phyloP scores from a whole-genome alignment of 2,888 invertebrate species.

The Embidobia sp. region DNA sequence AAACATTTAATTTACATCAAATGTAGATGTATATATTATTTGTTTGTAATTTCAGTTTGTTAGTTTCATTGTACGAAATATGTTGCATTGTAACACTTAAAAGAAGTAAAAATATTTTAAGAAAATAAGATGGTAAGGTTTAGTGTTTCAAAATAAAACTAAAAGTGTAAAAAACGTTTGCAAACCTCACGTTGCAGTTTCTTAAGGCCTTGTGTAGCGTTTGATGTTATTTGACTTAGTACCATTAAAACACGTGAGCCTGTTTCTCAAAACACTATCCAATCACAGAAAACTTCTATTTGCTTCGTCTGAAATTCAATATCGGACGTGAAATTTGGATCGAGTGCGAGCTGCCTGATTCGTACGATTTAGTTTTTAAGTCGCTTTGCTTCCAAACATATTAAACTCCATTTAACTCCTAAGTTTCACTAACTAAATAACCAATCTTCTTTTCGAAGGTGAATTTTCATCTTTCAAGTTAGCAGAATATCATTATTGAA shows the following conservation, averaged over 20 bases:
- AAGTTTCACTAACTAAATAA: conserved; percentile 17
- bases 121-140: no score
- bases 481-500: neutral
- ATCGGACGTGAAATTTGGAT: conserved; percentile 37
- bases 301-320: conserved; percentile 29
- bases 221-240: conserved; percentile 1
- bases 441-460: neutral
- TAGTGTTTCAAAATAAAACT: no score
- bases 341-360: conserved; percentile 15
- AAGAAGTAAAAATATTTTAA: no score
- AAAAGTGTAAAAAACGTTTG: no score
- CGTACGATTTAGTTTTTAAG: conserved; percentile 19
- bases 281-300: conserved; percentile 1
- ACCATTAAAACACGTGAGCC: conserved; percentile 2
- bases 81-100: no score
- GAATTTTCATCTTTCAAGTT: neutral
- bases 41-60: no score
- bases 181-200: no score
- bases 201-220: no score
- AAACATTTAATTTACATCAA: no score
- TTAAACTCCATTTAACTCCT: conserved; percentile 20
- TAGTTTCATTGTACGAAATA: no score
- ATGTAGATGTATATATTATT: no score
- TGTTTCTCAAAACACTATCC: conserved; percentile 7
- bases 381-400: conserved; percentile 15